phyloP scores from a whole-genome alignment of 2,113 vertebrate genomes.

The Tachysurus vachellii region DNA sequence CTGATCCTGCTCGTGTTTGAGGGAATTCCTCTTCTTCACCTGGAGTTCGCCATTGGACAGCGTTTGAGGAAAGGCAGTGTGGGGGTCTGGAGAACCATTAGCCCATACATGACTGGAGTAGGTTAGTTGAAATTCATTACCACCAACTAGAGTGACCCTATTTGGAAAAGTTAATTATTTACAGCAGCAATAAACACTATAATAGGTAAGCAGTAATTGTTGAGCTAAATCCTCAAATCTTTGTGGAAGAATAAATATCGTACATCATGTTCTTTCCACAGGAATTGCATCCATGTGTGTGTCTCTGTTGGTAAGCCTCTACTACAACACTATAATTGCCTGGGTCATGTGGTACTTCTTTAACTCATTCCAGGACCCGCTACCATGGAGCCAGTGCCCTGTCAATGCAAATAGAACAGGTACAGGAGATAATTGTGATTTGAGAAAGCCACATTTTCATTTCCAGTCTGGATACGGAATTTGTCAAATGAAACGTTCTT shows the following conservation, averaged over 20 bases:
- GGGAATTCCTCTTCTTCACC: constrained; percentile 83
- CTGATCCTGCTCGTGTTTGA: constrained; percentile 89
- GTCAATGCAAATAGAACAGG: constrained; percentile 78
- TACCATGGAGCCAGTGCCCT: constrained; percentile 87
- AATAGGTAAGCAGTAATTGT: neutral
- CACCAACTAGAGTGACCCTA: neutral
- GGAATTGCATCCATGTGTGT: constrained; percentile 87
- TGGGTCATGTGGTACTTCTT: constrained; percentile 76
- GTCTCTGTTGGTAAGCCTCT: constrained; percentile 84
- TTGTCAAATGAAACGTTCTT: neutral
- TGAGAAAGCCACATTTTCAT: neutral
- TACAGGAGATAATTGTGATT: constrained; percentile 43
- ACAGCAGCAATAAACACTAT: neutral
- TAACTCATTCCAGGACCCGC: constrained; percentile 72
- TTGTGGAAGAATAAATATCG: neutral
- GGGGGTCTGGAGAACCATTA: constrained; percentile 82
- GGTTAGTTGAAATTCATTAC: constrained; percentile 70
- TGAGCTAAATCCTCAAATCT: neutral
- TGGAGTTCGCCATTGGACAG: constrained; percentile 93
- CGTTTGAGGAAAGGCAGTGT: constrained; percentile 83
- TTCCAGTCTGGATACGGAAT: neutral
- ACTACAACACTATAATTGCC: constrained; percentile 92
- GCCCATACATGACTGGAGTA: constrained; percentile 82
- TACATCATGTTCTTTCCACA: constrained; percentile 52
- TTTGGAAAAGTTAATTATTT: neutral